A percentile compares a stretch with the other conserved stretches of the same genome.
Conservation (phyloP, 2,888 invertebrate species). For the Alsophila aescularia region DNA sequence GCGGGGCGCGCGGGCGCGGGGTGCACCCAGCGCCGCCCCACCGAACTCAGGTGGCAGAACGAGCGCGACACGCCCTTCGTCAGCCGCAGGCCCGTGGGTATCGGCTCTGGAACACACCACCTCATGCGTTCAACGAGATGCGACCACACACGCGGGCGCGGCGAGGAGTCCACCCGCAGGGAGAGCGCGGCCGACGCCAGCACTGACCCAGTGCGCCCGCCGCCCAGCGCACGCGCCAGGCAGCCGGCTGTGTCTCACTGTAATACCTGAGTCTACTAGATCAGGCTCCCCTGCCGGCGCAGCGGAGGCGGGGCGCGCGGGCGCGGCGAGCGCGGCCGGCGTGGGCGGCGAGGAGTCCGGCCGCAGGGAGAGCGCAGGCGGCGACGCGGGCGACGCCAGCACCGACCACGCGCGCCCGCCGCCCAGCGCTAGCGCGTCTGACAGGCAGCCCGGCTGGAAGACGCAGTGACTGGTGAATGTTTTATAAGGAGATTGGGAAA, state of each 20-base stretch:
- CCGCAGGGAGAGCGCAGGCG: conserved; percentile 73
- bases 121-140: too few relatives aligned
- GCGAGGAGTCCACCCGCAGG: too few relatives aligned
- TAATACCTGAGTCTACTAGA: conserved; percentile 59
- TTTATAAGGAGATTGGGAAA: too few relatives aligned
- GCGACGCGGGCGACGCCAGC: conserved; percentile 79
- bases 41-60: conserved; percentile 77
- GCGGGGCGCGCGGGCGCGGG: conserved; percentile 64
- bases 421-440: conserved; percentile 88
- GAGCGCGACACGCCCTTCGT: conserved; percentile 76
- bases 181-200: too few relatives aligned
- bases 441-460: conserved; percentile 88
- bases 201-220: too few relatives aligned
- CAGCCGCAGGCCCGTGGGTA: conserved; percentile 58
- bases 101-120: conserved; percentile 54
- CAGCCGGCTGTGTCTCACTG: too few relatives aligned
- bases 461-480: too few relatives aligned
- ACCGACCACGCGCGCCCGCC: conserved; percentile 75
- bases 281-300: conserved; percentile 72
- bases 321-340: conserved; percentile 46
- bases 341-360: conserved; percentile 58
- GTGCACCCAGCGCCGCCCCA: conserved; percentile 71
- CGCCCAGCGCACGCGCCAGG: too few relatives aligned
- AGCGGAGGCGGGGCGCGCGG: conserved; percentile 59
- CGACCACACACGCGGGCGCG: too few relatives aligned